phyloP scores from a whole-genome alignment of 2,888 invertebrate species.

The Apodemia hepburni region DNA sequence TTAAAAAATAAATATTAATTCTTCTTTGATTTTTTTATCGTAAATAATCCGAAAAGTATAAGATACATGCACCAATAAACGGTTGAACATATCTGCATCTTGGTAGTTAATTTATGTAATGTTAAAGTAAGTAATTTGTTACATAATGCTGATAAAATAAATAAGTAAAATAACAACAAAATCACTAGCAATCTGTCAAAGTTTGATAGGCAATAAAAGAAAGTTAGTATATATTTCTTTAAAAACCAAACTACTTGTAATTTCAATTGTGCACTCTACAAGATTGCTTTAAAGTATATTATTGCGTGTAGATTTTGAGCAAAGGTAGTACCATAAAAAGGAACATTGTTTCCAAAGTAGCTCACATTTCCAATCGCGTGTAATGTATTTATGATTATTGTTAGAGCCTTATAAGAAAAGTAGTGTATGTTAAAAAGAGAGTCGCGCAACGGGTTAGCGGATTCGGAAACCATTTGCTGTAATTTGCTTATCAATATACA shows the following conservation, averaged over 20 bases:
- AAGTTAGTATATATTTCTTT: constrained; percentile 36
- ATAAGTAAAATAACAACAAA: constrained; percentile 16
- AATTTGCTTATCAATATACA: constrained; percentile 23
- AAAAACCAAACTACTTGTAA: not conserved
- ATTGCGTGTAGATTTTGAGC: not conserved
- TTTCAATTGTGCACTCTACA: not conserved
- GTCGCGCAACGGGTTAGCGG: constrained; percentile 33
- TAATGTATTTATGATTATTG: constrained; percentile 81
- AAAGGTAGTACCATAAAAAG: constrained; percentile 34
- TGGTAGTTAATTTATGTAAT: no score
- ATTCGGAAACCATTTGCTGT: constrained; percentile 32
- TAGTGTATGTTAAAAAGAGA: constrained; percentile 32
- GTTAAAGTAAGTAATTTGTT: no score
- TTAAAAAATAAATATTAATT: no score
- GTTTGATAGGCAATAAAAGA: constrained; percentile 71
- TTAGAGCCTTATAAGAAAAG: constrained; percentile 41
- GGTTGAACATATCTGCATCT: no score
- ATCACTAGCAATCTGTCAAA: constrained; percentile 67
- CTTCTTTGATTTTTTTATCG: no score
- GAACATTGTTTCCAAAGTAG: constrained; percentile 69
- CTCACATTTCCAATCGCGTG: constrained; percentile 70
- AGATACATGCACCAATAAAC: no score
- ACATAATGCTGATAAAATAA: no score
- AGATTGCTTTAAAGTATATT: not conserved
- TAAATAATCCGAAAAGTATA: no score